Base-by-base conservation (phyloP, 2,113 vertebrate genomes). In the Fregetta grallaria region DNA sequence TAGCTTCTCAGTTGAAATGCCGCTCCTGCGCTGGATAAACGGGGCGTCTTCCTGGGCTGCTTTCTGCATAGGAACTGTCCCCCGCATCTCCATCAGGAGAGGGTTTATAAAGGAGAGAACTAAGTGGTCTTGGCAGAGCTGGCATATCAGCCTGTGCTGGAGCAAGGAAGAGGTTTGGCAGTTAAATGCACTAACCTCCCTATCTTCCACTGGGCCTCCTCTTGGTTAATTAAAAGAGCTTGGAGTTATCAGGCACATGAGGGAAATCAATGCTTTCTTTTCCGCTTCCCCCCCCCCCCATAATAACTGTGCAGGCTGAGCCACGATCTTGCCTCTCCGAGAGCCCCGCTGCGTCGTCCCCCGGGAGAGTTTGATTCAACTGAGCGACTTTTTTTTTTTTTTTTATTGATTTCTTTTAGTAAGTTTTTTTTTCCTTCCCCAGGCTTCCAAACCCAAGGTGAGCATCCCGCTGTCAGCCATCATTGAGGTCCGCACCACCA, bases 381-480 rank as follows among this genome's bases (percentile, higher is more conserved):
- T 55, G 84, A 93, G 65, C 6, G 26, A 61, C 29, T 77, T 72
- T 65, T 47, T 59, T 76, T 55, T 76, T 55, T 52, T 79, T 53
- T 67, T 78, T 85, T 36, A 88, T 92, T 5, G 56, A 90, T 92
- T 91, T 86, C 3, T 92, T 94, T 73, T 77, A 36, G 71, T 86
- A 30, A 18, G 15, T 38, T 56, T 62, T 65, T 36, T 22, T 11
- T 34, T 44, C 6, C 53, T 59, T 23, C 61, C 36, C 63, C 96
- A 99, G 99, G 99, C 99, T 29, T 99, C 99, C 77, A 99, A 99
- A 95, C 98, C 99, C 77, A 99, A 99, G 97, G 99, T 99, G 92
- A 99, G 99, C 97, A 98, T 99, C 97, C 99, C 99, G 1, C 98
- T 99, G 44, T 99, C 99, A 0, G 99, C 99, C 90, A 99, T 99